Percentiles rank a stretch among this genome's conserved stretches.
Evolutionary conservation across 2,113 vertebrate genomes (phyloP).

Genomic region (Embiotoca jacksoni): DNA sequence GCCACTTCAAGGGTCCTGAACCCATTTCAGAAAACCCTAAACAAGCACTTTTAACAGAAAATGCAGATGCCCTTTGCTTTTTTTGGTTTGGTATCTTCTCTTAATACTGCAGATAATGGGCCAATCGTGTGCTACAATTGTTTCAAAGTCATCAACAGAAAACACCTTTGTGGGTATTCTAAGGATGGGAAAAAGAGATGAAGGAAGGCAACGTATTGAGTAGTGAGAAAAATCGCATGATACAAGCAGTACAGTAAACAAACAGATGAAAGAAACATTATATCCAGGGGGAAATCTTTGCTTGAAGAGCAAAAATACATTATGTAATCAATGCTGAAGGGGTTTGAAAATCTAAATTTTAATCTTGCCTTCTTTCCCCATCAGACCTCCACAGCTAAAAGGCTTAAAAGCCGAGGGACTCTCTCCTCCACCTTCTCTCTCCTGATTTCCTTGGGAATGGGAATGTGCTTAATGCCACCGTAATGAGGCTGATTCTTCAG

Average conservation of each 20-base stretch:
- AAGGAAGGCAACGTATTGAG: neutral
- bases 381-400: slow-evolving; percentile 37
- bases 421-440: slow-evolving; percentile 1
- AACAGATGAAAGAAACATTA: slow-evolving; percentile 18
- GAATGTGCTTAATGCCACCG: slow-evolving; percentile 58
- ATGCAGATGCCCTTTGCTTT: too few species aligned
- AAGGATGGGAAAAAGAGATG: neutral
- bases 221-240: neutral
- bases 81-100: neutral
- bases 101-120: neutral
- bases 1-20: too few species aligned
- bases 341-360: slow-evolving; percentile 33
- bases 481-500: slow-evolving; percentile 57
- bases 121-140: neutral
- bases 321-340: slow-evolving; percentile 22
- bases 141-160: neutral
- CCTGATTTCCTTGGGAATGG: slow-evolving; percentile 22
- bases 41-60: too few species aligned
- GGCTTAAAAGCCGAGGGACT: slow-evolving; percentile 38
- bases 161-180: neutral
- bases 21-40: too few species aligned
- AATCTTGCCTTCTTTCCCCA: slow-evolving; percentile 2
- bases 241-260: neutral
- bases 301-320: slow-evolving; percentile 21
- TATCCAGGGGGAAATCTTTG: slow-evolving; percentile 17